Evolutionary conservation across 2,888 invertebrate genomes (phyloP).

Genomic region (Gnatocerus cornutus): DNA sequence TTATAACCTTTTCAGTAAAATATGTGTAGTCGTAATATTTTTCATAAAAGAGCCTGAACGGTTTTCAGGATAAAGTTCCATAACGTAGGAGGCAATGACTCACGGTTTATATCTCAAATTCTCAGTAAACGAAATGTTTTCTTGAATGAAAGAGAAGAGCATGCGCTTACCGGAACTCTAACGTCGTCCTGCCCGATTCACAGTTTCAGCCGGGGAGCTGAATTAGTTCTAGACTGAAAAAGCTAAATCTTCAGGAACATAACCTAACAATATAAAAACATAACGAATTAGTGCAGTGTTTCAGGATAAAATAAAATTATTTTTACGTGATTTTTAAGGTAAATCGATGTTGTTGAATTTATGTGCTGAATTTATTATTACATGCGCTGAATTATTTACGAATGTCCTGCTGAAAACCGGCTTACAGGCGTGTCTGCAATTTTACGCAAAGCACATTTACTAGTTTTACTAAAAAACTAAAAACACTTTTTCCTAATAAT

Average conservation of each 20-base stretch:
- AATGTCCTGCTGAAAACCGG: constrained; percentile 32
- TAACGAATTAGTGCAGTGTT: constrained; percentile 23
- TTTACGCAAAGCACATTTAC: not conserved
- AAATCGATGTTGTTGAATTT: constrained; percentile 31
- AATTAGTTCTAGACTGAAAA: constrained; percentile 32
- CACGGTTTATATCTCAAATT: constrained; percentile 25
- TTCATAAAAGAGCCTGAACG: not conserved
- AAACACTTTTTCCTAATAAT: not conserved
- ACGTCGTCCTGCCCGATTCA: constrained; percentile 30
- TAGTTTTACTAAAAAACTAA: not conserved
- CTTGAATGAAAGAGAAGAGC: constrained; percentile 40
- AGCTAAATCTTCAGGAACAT: constrained; percentile 20
- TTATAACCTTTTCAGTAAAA: constrained; percentile 11
- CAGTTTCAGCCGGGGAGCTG: constrained; percentile 32
- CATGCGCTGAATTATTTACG: constrained; percentile 36
- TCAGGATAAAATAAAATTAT: constrained; percentile 9
- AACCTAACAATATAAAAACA: constrained; percentile 28
- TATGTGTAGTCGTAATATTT: not conserved
- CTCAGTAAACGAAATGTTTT: constrained; percentile 24
- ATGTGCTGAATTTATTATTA: constrained; percentile 29
- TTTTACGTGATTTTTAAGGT: constrained; percentile 30
- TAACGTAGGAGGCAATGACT: constrained; percentile 30
- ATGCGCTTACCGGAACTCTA: constrained; percentile 28
- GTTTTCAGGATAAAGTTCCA: constrained; percentile 20
- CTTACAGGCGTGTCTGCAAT: constrained; percentile 25